phyloP scores from a whole-genome alignment of 2,113 vertebrate species.

The western clawed frog (Xenopus tropicalis) region DNA sequence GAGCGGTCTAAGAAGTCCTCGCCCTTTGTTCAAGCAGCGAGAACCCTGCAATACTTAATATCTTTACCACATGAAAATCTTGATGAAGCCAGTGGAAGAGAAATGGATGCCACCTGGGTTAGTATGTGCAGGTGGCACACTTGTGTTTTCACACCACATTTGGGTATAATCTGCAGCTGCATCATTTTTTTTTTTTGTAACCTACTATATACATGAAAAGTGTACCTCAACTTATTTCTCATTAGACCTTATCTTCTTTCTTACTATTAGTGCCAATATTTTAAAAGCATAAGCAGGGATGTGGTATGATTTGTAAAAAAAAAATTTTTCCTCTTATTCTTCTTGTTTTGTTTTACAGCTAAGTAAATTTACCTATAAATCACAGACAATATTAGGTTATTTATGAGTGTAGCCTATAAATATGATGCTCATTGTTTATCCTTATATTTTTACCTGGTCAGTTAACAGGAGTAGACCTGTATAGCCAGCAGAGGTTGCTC shows the following conservation, averaged over 20 bases:
- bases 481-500: too few relatives aligned
- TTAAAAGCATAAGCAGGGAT: neutral
- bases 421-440: too few relatives aligned
- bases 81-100: conserved; percentile 27
- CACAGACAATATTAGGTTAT: too few relatives aligned
- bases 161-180: neutral
- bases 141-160: neutral
- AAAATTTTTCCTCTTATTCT: neutral
- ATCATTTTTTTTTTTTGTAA: neutral
- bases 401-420: too few relatives aligned
- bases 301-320: neutral
- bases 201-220: neutral
- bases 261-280: neutral
- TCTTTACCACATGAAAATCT: conserved; percentile 25
- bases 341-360: neutral
- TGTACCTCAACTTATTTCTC: neutral
- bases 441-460: too few relatives aligned
- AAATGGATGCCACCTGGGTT: conserved; percentile 21
- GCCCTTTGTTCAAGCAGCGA: conserved; percentile 32
- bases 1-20: conserved; percentile 11
- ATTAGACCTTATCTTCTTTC: neutral
- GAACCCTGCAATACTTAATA: conserved; percentile 26
- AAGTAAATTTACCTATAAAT: too few relatives aligned
- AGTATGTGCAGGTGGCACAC: conserved; percentile 31
- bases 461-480: too few relatives aligned